These are phyloP conservation scores for Eueides isabella DNA, from an alignment of 1,140 invertebrate species.

Conservation along the genomic window DNA sequence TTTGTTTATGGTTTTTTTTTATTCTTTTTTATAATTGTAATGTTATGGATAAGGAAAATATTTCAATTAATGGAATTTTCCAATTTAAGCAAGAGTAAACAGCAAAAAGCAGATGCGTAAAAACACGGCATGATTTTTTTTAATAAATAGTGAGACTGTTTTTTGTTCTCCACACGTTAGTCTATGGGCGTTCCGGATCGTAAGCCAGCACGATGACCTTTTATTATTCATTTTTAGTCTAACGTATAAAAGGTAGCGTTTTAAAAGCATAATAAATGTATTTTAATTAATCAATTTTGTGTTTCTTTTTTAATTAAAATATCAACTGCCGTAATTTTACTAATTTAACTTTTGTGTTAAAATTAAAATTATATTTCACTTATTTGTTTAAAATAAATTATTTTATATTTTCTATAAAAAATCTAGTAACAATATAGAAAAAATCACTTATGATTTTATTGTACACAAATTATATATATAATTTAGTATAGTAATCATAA, in stretches of 20 bases:
- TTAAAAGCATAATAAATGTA: neutral
- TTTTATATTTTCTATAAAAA: too few species aligned
- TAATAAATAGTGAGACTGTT: slow-evolving; percentile 53
- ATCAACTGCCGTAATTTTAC: too few species aligned
- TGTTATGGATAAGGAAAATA: neutral
- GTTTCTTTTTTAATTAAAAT: too few species aligned
- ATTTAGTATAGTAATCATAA: too few species aligned
- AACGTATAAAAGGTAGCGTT: slow-evolving; percentile 55
- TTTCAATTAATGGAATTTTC: neutral
- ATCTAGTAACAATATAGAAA: too few species aligned
- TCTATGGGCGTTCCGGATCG: slow-evolving; percentile 76
- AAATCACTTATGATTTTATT: too few species aligned
- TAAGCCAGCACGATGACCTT: slow-evolving; percentile 77
- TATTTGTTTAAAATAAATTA: too few species aligned
- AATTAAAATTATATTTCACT: too few species aligned
- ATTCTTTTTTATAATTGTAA: too few species aligned
- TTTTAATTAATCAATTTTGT: neutral
- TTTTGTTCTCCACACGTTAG: slow-evolving; percentile 69
- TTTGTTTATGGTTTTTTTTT: too few species aligned
- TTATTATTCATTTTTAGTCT: slow-evolving; percentile 61
- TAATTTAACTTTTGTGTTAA: too few species aligned
- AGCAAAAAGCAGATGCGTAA: slow-evolving; percentile 32
- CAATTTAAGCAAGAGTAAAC: neutral
- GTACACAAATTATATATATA: too few species aligned
- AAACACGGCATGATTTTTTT: slow-evolving; percentile 20